phyloP scores from a whole-genome alignment of 1,140 invertebrate genomes.

The Hylaeus anthracinus region DNA sequence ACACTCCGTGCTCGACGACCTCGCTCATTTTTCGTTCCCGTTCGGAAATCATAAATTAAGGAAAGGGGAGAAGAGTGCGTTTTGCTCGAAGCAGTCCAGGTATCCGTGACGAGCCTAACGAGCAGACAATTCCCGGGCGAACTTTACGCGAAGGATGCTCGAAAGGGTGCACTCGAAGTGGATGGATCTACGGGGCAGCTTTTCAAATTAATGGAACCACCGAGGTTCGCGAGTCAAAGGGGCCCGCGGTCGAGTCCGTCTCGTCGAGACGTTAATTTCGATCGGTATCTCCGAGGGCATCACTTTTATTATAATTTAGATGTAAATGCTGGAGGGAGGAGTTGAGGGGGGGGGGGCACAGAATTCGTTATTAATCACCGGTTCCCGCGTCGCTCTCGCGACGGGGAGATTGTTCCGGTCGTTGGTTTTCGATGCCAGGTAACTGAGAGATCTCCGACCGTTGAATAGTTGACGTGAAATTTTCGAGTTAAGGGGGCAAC shows the following conservation, averaged over 20 bases:
- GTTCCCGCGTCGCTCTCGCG: not conserved
- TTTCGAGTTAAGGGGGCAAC: conserved; percentile 45
- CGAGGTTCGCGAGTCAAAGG: conserved; percentile 4
- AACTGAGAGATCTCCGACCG: not conserved
- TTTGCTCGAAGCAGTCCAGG: not conserved
- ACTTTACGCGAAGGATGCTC: not conserved
- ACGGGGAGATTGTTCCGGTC: not conserved
- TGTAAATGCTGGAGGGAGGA: not conserved
- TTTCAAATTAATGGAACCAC: conserved; percentile 20
- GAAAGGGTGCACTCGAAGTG: not conserved
- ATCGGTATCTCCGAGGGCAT: conserved; percentile 5
- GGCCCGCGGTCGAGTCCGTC: not conserved
- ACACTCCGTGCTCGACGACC: too few relatives aligned
- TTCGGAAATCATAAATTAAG: too few relatives aligned
- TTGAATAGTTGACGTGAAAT: conserved; percentile 38
- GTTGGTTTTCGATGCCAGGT: conserved; percentile 2
- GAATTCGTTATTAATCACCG: conserved; percentile 14
- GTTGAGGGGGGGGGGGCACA: too few relatives aligned
- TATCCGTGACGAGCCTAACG: conserved; percentile 13
- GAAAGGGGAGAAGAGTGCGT: not conserved
- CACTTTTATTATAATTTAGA: conserved; percentile 15
- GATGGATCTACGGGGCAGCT: conserved; percentile 9
- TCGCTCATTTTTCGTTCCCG: too few relatives aligned
- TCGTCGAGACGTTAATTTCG: not conserved
- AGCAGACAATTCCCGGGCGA: not conserved